Percentiles rank a stretch among this genome's conserved stretches.
Evolutionary conservation across 2,113 vertebrate species (phyloP).

Genomic region (Leptobrachium leishanense): DNA sequence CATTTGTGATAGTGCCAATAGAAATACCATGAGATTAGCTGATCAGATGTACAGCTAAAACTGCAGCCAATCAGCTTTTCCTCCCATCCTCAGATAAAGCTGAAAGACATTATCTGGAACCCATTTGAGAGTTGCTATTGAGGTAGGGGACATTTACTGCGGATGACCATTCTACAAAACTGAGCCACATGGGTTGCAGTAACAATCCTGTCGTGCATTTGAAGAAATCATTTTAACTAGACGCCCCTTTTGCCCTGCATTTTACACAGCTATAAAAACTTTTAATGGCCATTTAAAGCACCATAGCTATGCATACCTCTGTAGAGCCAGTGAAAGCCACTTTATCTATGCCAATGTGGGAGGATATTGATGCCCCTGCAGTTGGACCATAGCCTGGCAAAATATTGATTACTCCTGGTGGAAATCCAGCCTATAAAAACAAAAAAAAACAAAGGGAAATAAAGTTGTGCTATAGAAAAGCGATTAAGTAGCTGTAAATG

Average conservation of each 20-base stretch:
- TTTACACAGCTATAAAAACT: not conserved
- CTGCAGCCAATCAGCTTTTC: too few relatives aligned
- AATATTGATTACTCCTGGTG: conserved; percentile 98
- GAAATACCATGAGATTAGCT: too few relatives aligned
- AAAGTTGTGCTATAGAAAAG: not conserved
- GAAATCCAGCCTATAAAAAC: conserved; percentile 94
- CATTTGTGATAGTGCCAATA: too few relatives aligned
- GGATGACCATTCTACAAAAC: not conserved
- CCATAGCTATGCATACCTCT: conserved; percentile 74
- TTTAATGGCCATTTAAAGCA: not conserved
- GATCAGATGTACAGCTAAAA: too few relatives aligned
- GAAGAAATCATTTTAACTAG: too few relatives aligned
- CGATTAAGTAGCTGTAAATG: too few relatives aligned
- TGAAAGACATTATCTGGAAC: too few relatives aligned
- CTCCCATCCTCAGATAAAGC: too few relatives aligned
- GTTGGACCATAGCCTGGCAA: conserved; percentile 95
- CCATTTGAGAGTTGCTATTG: too few relatives aligned
- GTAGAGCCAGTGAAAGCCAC: conserved; percentile 97
- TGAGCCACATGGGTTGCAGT: not conserved
- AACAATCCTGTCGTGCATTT: not conserved
- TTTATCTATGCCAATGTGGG: conserved; percentile 95
- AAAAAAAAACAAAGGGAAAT: conserved; percentile 56
- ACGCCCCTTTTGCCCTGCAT: too few relatives aligned
- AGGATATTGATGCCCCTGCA: conserved; percentile 90
- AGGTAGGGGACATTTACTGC: too few relatives aligned